Conservation (phyloP, 2,888 invertebrate species). For the Choristoneura rosaceana region DNA sequence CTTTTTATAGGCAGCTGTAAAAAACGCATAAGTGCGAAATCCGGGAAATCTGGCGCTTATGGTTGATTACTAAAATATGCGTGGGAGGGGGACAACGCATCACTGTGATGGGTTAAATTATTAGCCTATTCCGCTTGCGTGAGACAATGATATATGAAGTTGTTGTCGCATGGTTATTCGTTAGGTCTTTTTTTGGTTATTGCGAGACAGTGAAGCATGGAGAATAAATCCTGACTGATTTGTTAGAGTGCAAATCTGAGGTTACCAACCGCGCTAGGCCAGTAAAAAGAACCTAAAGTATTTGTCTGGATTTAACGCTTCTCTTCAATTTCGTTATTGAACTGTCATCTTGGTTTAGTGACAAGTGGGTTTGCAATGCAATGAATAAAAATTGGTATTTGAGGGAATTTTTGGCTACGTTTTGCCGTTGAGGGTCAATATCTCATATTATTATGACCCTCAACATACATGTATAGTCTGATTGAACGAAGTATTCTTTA, state of each 20-base stretch:
- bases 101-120: conserved; percentile 42
- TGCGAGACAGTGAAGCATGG: conserved; percentile 26
- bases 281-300: not conserved
- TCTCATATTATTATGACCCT: no score
- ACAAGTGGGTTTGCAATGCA: not conserved
- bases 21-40: conserved; percentile 26
- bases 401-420: no score
- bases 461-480: no score
- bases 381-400: not conserved
- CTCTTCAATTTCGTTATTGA: conserved; percentile 3
- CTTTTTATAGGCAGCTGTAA: conserved; percentile 36
- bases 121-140: conserved; percentile 36
- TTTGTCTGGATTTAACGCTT: conserved; percentile 1
- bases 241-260: not conserved
- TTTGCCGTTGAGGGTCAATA: no score
- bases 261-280: not conserved
- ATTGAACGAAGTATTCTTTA: no score
- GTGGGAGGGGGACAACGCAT: conserved; percentile 40
- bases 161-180: conserved; percentile 36
- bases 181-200: conserved; percentile 24
- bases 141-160: conserved; percentile 47
- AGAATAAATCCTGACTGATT: conserved; percentile 6
- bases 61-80: conserved; percentile 61
- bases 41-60: conserved; percentile 38
- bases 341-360: not conserved